Evolutionary conservation across 2,888 invertebrate species (phyloP), one percentile per base, ranked within the genome.

Genomic region (Heteromurus nitidus): DNA sequence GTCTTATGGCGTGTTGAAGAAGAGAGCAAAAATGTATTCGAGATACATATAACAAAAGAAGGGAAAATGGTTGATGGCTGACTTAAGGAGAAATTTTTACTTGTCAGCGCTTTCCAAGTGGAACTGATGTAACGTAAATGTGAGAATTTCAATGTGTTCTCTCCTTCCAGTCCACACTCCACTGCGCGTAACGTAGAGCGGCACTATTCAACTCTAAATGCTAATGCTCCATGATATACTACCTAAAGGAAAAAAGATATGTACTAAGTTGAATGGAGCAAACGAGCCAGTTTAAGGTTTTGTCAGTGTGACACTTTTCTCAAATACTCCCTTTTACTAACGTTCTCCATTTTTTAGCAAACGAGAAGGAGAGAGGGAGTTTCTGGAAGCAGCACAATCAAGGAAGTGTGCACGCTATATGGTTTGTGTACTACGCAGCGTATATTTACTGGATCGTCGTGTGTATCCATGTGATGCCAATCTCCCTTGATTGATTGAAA

Each of bases 71-170:
- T 62, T 69, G 69, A 70, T 70, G 70, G 77, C 69, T 70, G 77
- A 77, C 77, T 77, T 77, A 62, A 76, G 68, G 42, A 68, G 68
- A 68, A 76, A 68, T 76, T 76, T 76, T 68, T 76, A 76, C 76
- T 76, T 76, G 76, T 76, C 76, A 76, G 76, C 76, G 36, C 68
- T 60, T 76, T 60, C 68, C 60, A 60, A 60, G 67, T 58, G 60
- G 76, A 76, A 76, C 60, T 67, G 58, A 58, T 53, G 58, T 42
- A 36, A 31, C 3, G 68, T 58, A 76, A 70, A 70, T 77, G 70
- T 53, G 64, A 70, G 70, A 77, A 50, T 77, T 70, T 77, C 69
- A 77, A 69, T 28, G 28, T 69, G 55, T 24, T 47, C 53, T 9
- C 2, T n/a, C n/a, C n/a, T n/a, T n/a, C n/a, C n/a, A n/a, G n/a